Evolutionary conservation across 2,113 vertebrate genomes (phyloP), one percentile per base, ranked within the genome.

Genomic region (Willisornis vidua): DNA sequence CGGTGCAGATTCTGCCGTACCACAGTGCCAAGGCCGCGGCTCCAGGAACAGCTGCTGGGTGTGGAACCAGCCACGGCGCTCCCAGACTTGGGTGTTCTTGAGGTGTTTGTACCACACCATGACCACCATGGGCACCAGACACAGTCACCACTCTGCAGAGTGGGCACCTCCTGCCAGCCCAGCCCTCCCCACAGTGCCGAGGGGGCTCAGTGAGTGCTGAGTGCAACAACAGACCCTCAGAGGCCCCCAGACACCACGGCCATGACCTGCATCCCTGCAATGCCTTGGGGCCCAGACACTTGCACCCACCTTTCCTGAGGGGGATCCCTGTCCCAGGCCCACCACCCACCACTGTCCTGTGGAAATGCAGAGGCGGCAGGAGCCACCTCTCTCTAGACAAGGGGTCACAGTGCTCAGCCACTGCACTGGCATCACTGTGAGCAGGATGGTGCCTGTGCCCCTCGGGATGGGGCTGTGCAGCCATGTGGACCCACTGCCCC

Each of bases 11-110:
- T 39, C 39, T 39, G 39, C 39, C 39, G 39, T 39, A 39, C 41
- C 41, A 5, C 35, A 7, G 37, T 10, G 12, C 31, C 5, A 31
- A 19, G 29, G 61, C 22, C 1, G 2, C 5, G 2, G 68, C 61
- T 26, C 14, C 71, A 26, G 70, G 23, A 54, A 5, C 29, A 6
- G 55, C 26, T 0, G 1, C 41, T 1, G 0, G 4, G 15, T 11
- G 20, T 0, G 0, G 19, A 15, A 37, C 52, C 6, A 7, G 83
- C 66, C 14, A 3, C 0, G 0, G 2, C 1, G 0, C 1, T 43
- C 13, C 63, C 70, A 9, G 31, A 7, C 54, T 0, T 1, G 1
- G 26, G 23, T 4, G 6, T 78, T 54, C 19, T 7, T 5, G 11
- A n/a, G 51, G 19, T 18, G 19, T 7, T 28, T 8, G 9, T 3